phyloP scores from a whole-genome alignment of 2,797 vertebrate genomes.

The Enoplosus armatus region DNA sequence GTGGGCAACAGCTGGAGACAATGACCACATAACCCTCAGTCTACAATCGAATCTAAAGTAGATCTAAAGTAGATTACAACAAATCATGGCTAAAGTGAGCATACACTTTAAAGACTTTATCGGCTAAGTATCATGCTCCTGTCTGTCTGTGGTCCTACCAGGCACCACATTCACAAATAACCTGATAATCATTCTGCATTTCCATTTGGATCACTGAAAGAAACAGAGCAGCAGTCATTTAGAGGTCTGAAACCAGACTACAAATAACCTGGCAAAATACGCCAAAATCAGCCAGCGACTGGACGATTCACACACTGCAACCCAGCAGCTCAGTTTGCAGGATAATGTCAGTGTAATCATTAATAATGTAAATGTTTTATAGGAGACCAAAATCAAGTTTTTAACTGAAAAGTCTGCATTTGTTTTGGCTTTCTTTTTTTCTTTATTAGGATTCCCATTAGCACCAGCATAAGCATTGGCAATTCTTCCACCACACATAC shows the following conservation, averaged over 20 bases:
- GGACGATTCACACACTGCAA: not conserved
- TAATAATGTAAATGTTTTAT: not conserved
- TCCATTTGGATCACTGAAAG: not conserved
- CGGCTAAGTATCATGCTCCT: too few relatives aligned
- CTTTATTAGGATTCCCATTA: too few relatives aligned
- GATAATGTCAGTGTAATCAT: not conserved
- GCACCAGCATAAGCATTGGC: too few relatives aligned
- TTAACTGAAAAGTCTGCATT: not conserved
- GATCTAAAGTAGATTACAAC: slow-evolving; percentile 40
- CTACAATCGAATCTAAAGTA: slow-evolving; percentile 48
- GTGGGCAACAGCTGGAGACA: slow-evolving; percentile 60
- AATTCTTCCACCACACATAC: too few relatives aligned
- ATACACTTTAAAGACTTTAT: slow-evolving; percentile 14
- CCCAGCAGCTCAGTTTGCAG: not conserved
- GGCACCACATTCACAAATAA: not conserved
- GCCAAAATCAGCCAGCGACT: not conserved
- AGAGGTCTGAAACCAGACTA: not conserved
- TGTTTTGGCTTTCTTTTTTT: too few relatives aligned
- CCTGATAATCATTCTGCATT: not conserved
- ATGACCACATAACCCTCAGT: slow-evolving; percentile 30
- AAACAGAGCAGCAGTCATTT: not conserved
- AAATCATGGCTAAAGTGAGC: slow-evolving; percentile 32
- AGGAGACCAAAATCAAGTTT: not conserved
- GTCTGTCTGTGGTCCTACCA: not conserved
- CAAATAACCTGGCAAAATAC: not conserved